Evolutionary conservation across 2,113 vertebrate species (phyloP).

Genomic region (Aegithalos caudatus): DNA sequence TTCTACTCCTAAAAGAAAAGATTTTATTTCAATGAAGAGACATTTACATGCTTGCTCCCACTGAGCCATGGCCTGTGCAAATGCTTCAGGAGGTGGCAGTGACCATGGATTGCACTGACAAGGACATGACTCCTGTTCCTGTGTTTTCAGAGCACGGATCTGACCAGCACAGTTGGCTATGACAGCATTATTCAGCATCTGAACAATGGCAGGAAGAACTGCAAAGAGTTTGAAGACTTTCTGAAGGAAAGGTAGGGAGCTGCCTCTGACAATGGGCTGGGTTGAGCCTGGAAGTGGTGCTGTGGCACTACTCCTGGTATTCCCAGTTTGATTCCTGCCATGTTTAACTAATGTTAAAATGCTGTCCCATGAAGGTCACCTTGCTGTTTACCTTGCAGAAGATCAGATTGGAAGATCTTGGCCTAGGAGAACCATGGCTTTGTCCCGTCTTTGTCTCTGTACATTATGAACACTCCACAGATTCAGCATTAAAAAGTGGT

Average conservation of each 20-base stretch:
- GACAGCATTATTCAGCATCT: slow-evolving; percentile 88
- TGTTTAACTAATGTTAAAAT: not conserved
- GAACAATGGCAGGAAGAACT: slow-evolving; percentile 89
- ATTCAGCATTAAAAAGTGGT: not conserved
- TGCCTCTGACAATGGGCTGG: rapidly evolving
- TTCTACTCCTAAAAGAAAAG: not conserved
- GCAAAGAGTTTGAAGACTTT: slow-evolving; percentile 96
- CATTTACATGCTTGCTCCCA: not conserved
- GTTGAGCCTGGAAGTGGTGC: not conserved
- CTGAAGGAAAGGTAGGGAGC: slow-evolving; percentile 89
- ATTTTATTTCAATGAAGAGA: not conserved
- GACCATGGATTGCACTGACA: rapidly evolving
- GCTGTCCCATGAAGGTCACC: not conserved
- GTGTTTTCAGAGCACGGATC: slow-evolving; percentile 78
- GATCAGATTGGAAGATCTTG: not conserved
- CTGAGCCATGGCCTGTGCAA: not conserved
- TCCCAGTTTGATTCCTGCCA: not conserved
- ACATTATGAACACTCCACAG: not conserved
- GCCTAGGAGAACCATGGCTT: not conserved
- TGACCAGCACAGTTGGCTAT: slow-evolving; percentile 85
- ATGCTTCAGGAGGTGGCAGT: not conserved
- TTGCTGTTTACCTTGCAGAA: not conserved
- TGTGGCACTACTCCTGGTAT: not conserved
- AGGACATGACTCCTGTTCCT: not conserved
- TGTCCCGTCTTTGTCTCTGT: not conserved